These are phyloP conservation scores for Axinella damicornis DNA, from an alignment of 37 sponge, comb jelly and placozoan genomes.

Conservation along the genomic window DNA sequence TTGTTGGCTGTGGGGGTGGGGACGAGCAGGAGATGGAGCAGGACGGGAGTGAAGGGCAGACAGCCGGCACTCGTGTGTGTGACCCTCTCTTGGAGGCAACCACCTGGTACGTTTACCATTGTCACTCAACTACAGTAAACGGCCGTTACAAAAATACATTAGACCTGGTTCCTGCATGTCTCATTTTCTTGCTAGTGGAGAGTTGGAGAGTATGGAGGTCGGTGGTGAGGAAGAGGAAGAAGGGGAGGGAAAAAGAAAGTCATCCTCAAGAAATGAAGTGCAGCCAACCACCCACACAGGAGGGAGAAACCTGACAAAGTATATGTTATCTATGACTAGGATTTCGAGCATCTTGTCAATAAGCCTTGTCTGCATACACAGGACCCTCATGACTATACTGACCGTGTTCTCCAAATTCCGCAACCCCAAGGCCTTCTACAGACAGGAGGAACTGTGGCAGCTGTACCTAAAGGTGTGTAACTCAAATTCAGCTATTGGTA, in stretches of 20 bases:
- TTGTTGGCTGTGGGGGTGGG: background rate
- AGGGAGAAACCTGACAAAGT: background rate
- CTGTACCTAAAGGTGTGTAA: constrained; percentile 71
- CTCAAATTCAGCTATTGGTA: too few species aligned
- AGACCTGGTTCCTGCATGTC: too few species aligned
- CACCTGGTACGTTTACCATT: too few species aligned
- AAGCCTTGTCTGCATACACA: constrained; percentile 3
- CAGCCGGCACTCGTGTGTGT: background rate
- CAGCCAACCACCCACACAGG: too few species aligned
- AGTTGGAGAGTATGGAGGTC: constrained; percentile 8
- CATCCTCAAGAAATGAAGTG: background rate
- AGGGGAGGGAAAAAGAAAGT: background rate
- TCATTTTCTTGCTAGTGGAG: too few species aligned
- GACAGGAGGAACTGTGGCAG: constrained; percentile 59
- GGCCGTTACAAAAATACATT: too few species aligned
- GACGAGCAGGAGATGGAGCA: background rate
- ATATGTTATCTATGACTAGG: too few species aligned
- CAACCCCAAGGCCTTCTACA: constrained; percentile 79
- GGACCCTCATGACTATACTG: constrained; percentile 73
- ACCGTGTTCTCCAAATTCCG: constrained; percentile 76
- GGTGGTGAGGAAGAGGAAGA: constrained; percentile 1
- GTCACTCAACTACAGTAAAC: too few species aligned
- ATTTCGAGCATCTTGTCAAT: too few species aligned
- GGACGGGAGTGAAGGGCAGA: background rate
- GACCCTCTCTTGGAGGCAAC: too few species aligned